Base-by-base conservation (phyloP, 2,797 vertebrate species). In the Galaxias olidus region DNA sequence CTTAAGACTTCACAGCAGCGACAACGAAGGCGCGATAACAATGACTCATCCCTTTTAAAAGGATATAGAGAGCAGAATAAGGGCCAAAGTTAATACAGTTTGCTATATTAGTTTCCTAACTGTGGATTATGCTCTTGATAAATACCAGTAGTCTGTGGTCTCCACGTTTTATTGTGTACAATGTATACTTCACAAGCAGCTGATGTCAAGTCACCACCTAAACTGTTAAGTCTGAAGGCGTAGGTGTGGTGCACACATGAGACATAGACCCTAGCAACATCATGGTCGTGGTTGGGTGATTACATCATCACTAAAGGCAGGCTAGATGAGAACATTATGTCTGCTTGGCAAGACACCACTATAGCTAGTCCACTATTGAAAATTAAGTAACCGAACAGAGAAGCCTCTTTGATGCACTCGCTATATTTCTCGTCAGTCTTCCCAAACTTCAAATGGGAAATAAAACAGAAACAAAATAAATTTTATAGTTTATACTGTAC, bases 401-500 rank as follows among this genome's bases (percentile, higher is more conserved):
- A 43, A 42, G 18, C 43, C 55, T 43, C 40, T 57, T 40, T 59
- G 20, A 58, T 8, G 46, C 48, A n/a, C 13, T 43, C 51, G 46
- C 15, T 61, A 14, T 47, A 53, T 68, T 50, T 49, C 55, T 68
- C 57, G 65, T 57, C 63, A 50, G 48, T 57, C 41, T 19, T 55
- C 54, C 40, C 45, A 13, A 19, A 46, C 50, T n/a, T 30, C 43
- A 54, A 61, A 30, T 56, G 50, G 43, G 43, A 46, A 44, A 41
- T 58, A 57, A 62, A 67, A 42, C n/a, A n/a, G n/a, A 17, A 30
- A 65, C 55, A 17, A 43, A 46, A 43, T 9, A 58, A 10, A 40
- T 53, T 72, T 66, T 56, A 66, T 56, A n/a, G 40, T 54, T 61
- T 62, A n/a, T n/a, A n/a, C n/a, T n/a, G n/a, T n/a, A n/a, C n/a